Evolutionary conservation across 2,888 invertebrate genomes (phyloP), one percentile per base, ranked within the genome.

Genomic region (Acanthosepion lycidas): DNA sequence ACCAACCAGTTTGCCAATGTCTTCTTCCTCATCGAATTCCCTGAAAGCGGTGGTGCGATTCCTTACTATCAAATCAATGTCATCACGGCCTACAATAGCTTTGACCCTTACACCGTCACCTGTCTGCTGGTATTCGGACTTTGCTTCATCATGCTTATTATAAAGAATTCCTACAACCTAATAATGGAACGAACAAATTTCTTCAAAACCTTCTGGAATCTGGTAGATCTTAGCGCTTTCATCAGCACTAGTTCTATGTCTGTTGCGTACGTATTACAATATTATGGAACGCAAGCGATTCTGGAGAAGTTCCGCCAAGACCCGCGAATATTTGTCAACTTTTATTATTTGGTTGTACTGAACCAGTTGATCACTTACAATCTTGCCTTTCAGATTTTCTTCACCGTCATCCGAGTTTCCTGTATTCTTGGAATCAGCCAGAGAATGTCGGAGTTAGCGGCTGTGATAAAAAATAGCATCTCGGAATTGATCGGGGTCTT

Each of bases 1-100:
- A 95, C 95, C 1, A 97, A 97, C 95, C 95, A 97, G 91, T 97
- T 97, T 94, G 95, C 96, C 6, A 96, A 96, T 94, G 95, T 96
- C 64, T 96, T 95, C 95, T 96, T 96, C 42, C 95, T 96, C 94
- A 95, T 96, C 0, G 97, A 97, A 95, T 97, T 97, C 91, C 96
- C 96, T 0, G 96, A 96, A 91, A 96, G 96, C 18, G 97, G 97
- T 15, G 97, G 97, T 1, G 95, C 96, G 0, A 95, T 96, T 18
- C 95, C 96, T 6, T 96, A 95, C 94, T 95, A 95, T 59, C 96
- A 96, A 2, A 95, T 97, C 93, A 94, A 96, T 51, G 95, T 96
- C 28, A 96, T 96, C 94, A 95, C 95, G 42, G 96, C 96, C 91
- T 94, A 95, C 15, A 96, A 96, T 20, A 78, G 95, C 9, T 78